Conservation (phyloP, 2,113 vertebrate species). For the Oenanthe melanoleuca region DNA sequence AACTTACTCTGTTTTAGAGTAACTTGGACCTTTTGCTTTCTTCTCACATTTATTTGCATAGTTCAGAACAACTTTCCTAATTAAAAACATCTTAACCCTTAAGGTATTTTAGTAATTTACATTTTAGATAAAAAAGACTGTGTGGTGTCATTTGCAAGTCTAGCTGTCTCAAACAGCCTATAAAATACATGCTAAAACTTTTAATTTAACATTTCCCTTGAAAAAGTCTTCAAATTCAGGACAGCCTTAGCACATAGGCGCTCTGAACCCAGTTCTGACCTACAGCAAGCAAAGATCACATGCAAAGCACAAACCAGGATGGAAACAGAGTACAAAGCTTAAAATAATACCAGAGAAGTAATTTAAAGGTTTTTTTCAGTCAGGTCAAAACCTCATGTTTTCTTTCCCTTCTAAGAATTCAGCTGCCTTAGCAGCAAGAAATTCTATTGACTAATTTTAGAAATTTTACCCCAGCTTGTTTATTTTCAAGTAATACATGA, state of each 20-base stretch:
- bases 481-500: background rate
- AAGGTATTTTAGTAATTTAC: background rate
- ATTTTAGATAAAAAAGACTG: background rate
- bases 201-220: background rate
- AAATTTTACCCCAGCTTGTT: background rate
- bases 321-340: background rate
- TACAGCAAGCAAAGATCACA: background rate
- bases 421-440: background rate
- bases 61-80: background rate
- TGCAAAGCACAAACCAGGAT: background rate
- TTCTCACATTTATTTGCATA: background rate
- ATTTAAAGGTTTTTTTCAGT: background rate
- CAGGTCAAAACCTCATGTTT: rapidly evolving
- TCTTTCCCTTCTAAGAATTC: background rate
- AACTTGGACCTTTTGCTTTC: background rate
- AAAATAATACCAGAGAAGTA: background rate
- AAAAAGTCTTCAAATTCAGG: background rate
- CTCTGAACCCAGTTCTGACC: background rate
- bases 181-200: background rate
- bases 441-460: background rate
- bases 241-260: background rate
- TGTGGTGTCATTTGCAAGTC: background rate
- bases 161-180: background rate
- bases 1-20: background rate
- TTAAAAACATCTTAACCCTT: background rate